phyloP scores from a whole-genome alignment of 2,888 invertebrate species.

The Drosophila atripex region DNA sequence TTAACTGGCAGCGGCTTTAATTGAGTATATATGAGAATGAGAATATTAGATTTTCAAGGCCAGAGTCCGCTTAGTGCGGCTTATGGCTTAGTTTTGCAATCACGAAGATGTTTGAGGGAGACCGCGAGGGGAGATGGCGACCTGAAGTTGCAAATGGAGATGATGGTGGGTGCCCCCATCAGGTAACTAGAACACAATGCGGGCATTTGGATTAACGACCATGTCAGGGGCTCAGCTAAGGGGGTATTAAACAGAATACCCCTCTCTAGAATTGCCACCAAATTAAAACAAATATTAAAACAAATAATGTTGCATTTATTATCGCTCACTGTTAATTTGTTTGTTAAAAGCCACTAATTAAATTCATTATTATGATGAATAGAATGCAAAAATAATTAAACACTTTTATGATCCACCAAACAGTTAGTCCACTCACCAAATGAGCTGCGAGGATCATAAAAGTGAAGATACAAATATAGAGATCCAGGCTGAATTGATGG shows the following conservation, averaged over 20 bases:
- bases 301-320: neutral
- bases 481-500: neutral
- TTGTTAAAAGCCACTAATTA: conserved; percentile 47
- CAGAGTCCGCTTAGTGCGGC: conserved; percentile 45
- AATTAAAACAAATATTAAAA: neutral
- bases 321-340: conserved; percentile 37
- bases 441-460: conserved; percentile 29
- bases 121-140: neutral
- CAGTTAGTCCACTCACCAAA: conserved; percentile 35
- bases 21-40: conserved; percentile 52
- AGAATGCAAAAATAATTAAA: conserved; percentile 46
- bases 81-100: conserved; percentile 50
- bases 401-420: conserved; percentile 51
- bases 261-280: neutral
- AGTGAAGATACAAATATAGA: conserved; percentile 34
- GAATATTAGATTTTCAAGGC: conserved; percentile 56
- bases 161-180: conserved; percentile 42
- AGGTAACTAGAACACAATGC: conserved; percentile 35
- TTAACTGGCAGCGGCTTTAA: conserved; percentile 36
- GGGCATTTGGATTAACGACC: conserved; percentile 17
- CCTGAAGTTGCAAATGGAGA: conserved; percentile 9
- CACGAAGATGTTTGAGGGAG: conserved; percentile 1
- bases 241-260: too few species aligned
- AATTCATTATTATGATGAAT: conserved; percentile 44
- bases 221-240: conserved; percentile 8